A percentile compares a stretch with the other conserved stretches of the same genome.
Evolutionary conservation across 2,113 vertebrate genomes (phyloP).

Genomic region (Potamarius usumacintae): DNA sequence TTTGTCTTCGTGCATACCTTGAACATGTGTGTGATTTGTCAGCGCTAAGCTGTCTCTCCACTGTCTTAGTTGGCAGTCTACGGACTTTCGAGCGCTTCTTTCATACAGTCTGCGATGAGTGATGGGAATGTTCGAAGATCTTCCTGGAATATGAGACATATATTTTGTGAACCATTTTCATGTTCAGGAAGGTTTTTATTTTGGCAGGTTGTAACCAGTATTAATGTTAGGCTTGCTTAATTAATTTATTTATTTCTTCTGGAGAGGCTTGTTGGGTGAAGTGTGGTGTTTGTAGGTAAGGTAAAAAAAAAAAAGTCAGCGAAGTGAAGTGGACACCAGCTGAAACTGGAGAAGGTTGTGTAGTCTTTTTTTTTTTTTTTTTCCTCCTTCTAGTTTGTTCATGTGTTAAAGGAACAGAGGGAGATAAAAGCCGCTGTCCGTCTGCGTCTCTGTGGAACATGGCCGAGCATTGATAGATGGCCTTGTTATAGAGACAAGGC

Average conservation of each 20-base stretch:
- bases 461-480: conserved; percentile 50
- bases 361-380: conserved; percentile 24
- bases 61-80: not conserved
- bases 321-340: conserved; percentile 42
- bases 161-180: not conserved
- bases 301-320: conserved; percentile 26
- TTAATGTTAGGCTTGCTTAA: not conserved
- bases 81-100: not conserved
- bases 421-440: conserved; percentile 58
- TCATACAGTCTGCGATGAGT: conserved; percentile 13
- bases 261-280: not conserved
- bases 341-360: conserved; percentile 39
- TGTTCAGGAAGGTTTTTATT: not conserved
- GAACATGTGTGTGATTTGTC: not conserved
- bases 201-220: not conserved
- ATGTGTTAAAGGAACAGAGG: conserved; percentile 41
- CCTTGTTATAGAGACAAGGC: conserved; percentile 43
- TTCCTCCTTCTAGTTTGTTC: conserved; percentile 46
- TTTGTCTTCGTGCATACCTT: not conserved
- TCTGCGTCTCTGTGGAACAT: conserved; percentile 51
- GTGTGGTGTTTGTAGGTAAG: conserved; percentile 14
- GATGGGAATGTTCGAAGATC: conserved; percentile 1
- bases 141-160: conserved; percentile 27
- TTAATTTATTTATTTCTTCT: not conserved
- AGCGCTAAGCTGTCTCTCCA: not conserved